These are phyloP conservation scores for Oscheius sp. DNA, from an alignment of 2,888 invertebrate species.

Conservation along the genomic window DNA sequence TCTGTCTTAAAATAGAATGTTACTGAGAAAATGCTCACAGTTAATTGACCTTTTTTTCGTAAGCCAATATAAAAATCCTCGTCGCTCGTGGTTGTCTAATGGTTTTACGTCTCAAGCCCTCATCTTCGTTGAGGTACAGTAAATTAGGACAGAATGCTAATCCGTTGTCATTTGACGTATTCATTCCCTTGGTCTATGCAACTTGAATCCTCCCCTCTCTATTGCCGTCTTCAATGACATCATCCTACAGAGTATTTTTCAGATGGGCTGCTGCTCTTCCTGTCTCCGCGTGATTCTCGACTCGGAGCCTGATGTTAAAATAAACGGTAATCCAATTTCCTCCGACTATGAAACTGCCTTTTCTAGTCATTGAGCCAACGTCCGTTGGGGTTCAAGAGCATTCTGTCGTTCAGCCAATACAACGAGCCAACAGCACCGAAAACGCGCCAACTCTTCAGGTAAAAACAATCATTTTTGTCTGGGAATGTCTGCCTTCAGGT, in stretches of 20 bases:
- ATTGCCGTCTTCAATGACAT: no score
- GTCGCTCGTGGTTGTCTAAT: no score
- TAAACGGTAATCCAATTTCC: constrained; percentile 44
- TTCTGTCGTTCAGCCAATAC: constrained; percentile 29
- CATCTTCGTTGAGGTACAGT: no score
- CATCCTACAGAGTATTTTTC: neutral
- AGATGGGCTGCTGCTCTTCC: constrained; percentile 54
- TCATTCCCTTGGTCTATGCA: no score
- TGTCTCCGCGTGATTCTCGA: constrained; percentile 55
- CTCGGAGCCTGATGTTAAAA: constrained; percentile 58
- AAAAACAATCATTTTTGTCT: neutral
- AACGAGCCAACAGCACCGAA: constrained; percentile 22
- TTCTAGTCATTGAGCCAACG: constrained; percentile 58
- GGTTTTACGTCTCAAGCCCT: no score
- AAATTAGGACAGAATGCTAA: no score
- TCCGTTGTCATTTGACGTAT: no score
- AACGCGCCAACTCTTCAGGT: constrained; percentile 37
- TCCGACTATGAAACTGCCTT: neutral
- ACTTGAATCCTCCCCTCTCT: neutral
- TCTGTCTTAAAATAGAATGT: no score
- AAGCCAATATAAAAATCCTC: no score
- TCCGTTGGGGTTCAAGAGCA: constrained; percentile 46
- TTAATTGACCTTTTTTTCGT: no score
- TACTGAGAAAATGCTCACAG: no score
- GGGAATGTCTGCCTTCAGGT: constrained; percentile 21